phyloP scores from a whole-genome alignment of 2,113 vertebrate species.

The Thryonomys swinderianus region DNA sequence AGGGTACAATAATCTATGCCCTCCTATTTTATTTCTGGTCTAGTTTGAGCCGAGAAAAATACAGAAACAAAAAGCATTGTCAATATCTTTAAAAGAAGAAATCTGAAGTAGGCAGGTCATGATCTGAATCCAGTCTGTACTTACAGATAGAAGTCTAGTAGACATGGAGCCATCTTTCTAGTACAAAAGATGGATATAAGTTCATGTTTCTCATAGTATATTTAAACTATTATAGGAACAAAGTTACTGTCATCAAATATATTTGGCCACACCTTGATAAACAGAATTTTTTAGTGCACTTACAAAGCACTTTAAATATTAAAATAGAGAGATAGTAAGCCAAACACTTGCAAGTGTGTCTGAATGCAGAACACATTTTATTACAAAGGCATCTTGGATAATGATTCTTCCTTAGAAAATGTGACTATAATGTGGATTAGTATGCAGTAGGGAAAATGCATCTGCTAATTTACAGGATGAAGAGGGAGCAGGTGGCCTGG shows the following conservation, averaged over 20 bases:
- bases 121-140: not conserved
- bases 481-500: not conserved
- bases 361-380: not conserved
- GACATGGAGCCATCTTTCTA: not conserved
- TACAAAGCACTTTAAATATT: not conserved
- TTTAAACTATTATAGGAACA: not conserved
- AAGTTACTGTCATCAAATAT: not conserved
- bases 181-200: not conserved
- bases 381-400: not conserved
- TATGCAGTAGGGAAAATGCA: not conserved
- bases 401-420: not conserved
- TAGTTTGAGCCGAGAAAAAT: not conserved
- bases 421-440: not conserved
- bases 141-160: not conserved
- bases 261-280: not conserved
- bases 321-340: not conserved
- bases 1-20: not conserved
- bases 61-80: not conserved
- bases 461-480: not conserved
- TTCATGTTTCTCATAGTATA: not conserved
- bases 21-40: not conserved
- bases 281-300: not conserved
- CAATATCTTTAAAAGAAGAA: not conserved
- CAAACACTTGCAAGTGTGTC: not conserved
- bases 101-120: not conserved